Conservation (phyloP, 1,140 invertebrate species). For the Pseudobourletiella spinata region DNA sequence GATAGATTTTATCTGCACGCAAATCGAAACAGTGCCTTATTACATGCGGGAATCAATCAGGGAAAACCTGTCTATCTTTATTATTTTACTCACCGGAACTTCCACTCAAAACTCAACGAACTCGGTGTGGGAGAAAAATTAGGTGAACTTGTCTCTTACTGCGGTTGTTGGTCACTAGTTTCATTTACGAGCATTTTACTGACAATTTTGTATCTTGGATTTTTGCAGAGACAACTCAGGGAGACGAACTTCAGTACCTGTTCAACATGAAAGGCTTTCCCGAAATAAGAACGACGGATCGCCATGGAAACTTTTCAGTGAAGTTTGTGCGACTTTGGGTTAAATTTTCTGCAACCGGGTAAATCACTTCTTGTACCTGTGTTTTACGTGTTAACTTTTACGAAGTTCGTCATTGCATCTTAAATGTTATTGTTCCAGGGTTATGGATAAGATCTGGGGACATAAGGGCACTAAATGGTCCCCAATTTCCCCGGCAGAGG, state of each 20-base stretch:
- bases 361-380: neutral
- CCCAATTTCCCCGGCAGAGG: constrained; percentile 11
- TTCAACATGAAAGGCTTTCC: constrained; percentile 12
- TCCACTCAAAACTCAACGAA: neutral
- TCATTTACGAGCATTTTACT: neutral
- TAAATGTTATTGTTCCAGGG: neutral
- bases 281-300: constrained; percentile 4
- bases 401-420: no score
- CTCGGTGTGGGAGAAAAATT: neutral
- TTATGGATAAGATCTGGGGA: neutral
- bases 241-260: constrained; percentile 26
- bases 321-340: constrained; percentile 21
- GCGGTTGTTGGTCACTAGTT: no score
- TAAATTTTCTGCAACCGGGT: constrained; percentile 21
- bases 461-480: constrained; percentile 5
- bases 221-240: constrained; percentile 1
- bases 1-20: constrained; percentile 28
- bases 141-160: no score
- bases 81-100: constrained; percentile 12
- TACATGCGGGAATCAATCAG: constrained; percentile 25
- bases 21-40: constrained; percentile 18
- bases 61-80: constrained; percentile 27
- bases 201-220: neutral
- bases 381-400: no score
- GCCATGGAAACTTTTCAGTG: neutral